These are phyloP conservation scores for Hydrotaea diabolus DNA, from an alignment of 2,888 invertebrate genomes.

Conservation along the genomic window DNA sequence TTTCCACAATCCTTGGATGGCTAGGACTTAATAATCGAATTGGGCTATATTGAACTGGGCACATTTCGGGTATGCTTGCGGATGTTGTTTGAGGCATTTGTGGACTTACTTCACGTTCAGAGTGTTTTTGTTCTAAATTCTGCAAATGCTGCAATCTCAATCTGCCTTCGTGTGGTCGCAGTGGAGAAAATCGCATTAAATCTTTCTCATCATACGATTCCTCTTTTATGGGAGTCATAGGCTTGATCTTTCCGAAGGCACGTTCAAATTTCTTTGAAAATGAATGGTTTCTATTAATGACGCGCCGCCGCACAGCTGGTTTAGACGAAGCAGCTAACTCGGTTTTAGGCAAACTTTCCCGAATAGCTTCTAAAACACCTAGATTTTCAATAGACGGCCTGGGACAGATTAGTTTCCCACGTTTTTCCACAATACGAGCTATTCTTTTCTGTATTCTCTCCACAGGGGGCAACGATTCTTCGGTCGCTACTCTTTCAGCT, in stretches of 20 bases:
- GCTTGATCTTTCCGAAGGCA: conserved; percentile 32
- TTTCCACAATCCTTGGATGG: conserved; percentile 41
- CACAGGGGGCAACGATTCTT: conserved; percentile 53
- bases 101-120: conserved; percentile 18
- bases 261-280: conserved; percentile 39
- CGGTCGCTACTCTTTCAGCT: conserved; percentile 50
- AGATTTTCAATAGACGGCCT: conserved; percentile 43
- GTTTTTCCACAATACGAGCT: background rate
- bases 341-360: conserved; percentile 32
- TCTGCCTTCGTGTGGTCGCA: conserved; percentile 43
- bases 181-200: conserved; percentile 48
- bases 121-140: background rate
- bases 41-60: conserved; percentile 32
- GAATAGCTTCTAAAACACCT: conserved; percentile 49
- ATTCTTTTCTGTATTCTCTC: conserved; percentile 54
- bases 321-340: background rate
- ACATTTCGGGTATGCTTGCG: background rate
- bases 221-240: conserved; percentile 48
- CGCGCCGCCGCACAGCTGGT: conserved; percentile 18
- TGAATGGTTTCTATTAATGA: background rate
- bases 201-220: background rate
- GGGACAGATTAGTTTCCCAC: background rate
- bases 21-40: conserved; percentile 32
- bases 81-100: no score
- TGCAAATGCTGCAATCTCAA: conserved; percentile 40